Conservation (phyloP, 53 echinoderm and acorn worm genomes). For the Hippasteria phrygiana region DNA sequence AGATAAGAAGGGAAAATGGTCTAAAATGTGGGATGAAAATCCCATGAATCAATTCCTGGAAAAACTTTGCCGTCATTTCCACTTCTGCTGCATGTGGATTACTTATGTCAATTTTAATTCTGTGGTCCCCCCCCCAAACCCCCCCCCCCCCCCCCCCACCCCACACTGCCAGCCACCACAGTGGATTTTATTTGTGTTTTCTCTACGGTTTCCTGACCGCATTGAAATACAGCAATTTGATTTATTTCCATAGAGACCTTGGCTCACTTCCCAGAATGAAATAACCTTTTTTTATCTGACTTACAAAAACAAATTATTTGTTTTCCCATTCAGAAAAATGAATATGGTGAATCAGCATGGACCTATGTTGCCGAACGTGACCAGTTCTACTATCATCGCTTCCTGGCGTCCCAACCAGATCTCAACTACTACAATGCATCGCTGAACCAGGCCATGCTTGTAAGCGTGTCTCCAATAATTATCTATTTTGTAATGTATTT, state of each 20-base stretch:
- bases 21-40: too few relatives aligned
- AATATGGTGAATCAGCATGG: conserved; percentile 85
- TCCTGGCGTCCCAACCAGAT: conserved; percentile 74
- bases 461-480: conserved; percentile 10
- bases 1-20: too few relatives aligned
- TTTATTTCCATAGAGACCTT: neutral
- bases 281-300: neutral
- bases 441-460: conserved; percentile 69
- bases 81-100: too few relatives aligned
- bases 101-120: too few relatives aligned
- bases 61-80: too few relatives aligned
- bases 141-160: too few relatives aligned
- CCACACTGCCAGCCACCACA: too few relatives aligned
- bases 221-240: neutral
- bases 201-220: neutral
- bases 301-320: neutral
- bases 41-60: too few relatives aligned
- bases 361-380: conserved; percentile 50
- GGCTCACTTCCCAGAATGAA: neutral
- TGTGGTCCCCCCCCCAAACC: too few relatives aligned
- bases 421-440: conserved; percentile 80
- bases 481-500: conserved; percentile 13
- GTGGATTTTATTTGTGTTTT: too few relatives aligned
- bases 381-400: conserved; percentile 88
- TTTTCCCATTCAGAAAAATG: conserved; percentile 72